Conservation (phyloP, 2,113 vertebrate genomes). For the Caloenas nicobarica region DNA sequence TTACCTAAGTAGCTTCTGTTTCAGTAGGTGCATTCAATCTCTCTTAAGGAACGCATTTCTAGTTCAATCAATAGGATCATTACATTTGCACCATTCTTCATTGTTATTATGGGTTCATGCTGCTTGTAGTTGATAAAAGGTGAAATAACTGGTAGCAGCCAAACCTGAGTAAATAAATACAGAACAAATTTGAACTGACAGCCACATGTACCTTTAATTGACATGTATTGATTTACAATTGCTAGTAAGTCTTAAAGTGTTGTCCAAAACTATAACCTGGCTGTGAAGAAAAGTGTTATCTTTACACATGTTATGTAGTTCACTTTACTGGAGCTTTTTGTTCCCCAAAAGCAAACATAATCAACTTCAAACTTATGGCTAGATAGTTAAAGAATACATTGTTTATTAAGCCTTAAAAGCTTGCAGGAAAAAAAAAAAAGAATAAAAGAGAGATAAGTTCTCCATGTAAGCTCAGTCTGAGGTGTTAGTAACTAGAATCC, state of each 20-base stretch:
- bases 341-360: background rate
- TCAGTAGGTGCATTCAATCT: slow-evolving; percentile 16
- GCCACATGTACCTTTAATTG: slow-evolving; percentile 21
- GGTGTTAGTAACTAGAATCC: background rate
- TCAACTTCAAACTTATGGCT: background rate
- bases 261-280: background rate
- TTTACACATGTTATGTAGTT: background rate
- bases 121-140: slow-evolving; percentile 56
- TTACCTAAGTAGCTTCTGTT: slow-evolving; percentile 20
- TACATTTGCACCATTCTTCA: slow-evolving; percentile 59
- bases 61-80: slow-evolving; percentile 52
- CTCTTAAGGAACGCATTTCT: background rate
- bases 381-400: background rate
- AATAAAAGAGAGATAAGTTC: background rate
- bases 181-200: slow-evolving; percentile 54
- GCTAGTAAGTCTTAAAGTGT: background rate
- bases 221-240: slow-evolving; percentile 59
- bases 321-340: background rate
- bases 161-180: slow-evolving; percentile 40
- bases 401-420: background rate
- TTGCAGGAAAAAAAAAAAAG: background rate
- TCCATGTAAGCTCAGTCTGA: background rate
- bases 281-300: background rate
- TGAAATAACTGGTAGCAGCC: slow-evolving; percentile 41
- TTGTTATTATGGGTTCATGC: slow-evolving; percentile 19